Base-by-base conservation (phyloP, 2,113 vertebrate genomes). In the Pagrus major region DNA sequence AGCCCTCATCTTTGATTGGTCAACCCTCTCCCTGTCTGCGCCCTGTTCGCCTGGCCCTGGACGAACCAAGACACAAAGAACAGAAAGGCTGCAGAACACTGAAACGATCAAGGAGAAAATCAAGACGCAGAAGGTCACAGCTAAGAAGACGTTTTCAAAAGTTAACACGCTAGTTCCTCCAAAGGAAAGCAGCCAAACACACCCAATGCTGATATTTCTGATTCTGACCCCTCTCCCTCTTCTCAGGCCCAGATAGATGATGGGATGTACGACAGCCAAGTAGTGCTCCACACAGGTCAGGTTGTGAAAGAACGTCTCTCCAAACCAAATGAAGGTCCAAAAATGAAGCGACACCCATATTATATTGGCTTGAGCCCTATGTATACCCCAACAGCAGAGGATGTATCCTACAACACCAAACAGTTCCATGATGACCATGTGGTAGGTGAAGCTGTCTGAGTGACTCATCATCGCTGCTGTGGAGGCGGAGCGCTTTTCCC, bases 211-310 rank as follows among this genome's bases (percentile, higher is more conserved):
- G 64, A 75, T 0, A 0, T 80, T 78, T n/a, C 73, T 70, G 33
- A 74, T 27, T 21, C 63, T 74, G 60, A 86, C 11, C 4, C 74
- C 70, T 25, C 23, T 39, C 37, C 9, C 42, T 6, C 9, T 23
- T 9, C 41, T 81, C 73, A 89, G 61, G 1, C 25, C 39, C 71
- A 56, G 20, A 33, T 85, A 85, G 42, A 42, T 72, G 75, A 85
- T 2, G 14, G 82, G 86, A 55, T 88, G 75, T 37, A 85, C 66
- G 0, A 69, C 76, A 3, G 86, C 86, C 60, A 88, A n/a, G 71
- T 85, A 83, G 31, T 25, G 71, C 31, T 88, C 84, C 21, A 76
- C 18, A 39, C 84, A 84, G 37, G 76, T 84, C 16, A 86, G 58
- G 7, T 27, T 1, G 15, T 71, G 60, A 9, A 71, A 39, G 0